Conservation (phyloP, 2,888 invertebrate genomes). For the Eristalis arbustorum region DNA sequence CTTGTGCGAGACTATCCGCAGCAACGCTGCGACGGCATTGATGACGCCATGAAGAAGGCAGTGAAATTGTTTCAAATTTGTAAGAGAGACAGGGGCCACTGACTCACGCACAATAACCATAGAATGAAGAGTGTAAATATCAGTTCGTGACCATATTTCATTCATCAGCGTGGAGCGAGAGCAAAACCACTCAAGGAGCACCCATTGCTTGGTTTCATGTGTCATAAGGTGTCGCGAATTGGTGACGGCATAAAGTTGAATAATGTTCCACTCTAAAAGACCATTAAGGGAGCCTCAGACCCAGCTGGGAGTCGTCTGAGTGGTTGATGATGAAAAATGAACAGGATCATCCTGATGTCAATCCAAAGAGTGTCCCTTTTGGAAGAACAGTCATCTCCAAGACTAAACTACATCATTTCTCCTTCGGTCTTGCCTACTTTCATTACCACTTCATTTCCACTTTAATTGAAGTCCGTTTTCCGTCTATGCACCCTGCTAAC, state of each 20-base stretch:
- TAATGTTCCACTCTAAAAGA: not conserved
- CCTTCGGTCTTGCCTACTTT: not conserved
- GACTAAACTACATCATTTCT: too few relatives aligned
- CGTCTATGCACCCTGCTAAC: not conserved
- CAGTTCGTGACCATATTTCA: not conserved
- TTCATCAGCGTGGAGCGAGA: not conserved
- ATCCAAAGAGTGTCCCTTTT: too few relatives aligned
- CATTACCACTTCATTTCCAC: slow-evolving; percentile 19
- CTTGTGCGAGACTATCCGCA: not conserved
- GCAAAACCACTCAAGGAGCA: not conserved
- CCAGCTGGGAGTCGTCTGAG: not conserved
- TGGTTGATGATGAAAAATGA: not conserved
- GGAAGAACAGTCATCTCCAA: too few relatives aligned
- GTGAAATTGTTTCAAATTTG: not conserved
- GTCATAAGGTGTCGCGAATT: not conserved
- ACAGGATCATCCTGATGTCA: not conserved
- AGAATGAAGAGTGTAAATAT: not conserved
- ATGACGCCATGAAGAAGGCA: not conserved
- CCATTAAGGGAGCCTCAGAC: not conserved
- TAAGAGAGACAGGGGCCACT: too few relatives aligned
- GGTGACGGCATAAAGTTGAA: not conserved
- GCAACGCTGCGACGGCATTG: not conserved
- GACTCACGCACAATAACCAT: not conserved
- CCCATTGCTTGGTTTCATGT: not conserved
- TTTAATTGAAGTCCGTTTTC: not conserved